Percentiles rank a stretch among this genome's conserved stretches.
Conservation (phyloP, 2,113 vertebrate species). For the Apodemus speciosus region DNA sequence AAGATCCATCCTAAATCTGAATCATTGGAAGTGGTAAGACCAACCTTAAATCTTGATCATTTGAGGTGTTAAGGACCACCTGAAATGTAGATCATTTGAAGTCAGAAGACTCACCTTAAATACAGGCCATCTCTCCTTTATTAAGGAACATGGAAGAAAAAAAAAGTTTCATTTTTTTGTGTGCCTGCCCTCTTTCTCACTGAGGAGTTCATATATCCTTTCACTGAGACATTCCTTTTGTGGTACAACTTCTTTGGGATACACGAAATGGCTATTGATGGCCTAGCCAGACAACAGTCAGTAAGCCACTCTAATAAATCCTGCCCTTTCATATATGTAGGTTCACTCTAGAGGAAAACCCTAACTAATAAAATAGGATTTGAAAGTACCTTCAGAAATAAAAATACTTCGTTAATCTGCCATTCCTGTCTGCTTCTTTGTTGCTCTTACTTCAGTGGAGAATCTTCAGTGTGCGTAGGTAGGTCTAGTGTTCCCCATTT, state of each 20-base stretch:
- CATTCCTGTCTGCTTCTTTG: not conserved
- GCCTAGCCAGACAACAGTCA: not conserved
- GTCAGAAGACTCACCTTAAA: not conserved
- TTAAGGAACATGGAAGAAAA: not conserved
- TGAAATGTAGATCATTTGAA: not conserved
- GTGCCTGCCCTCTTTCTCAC: too few species aligned
- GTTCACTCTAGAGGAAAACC: not conserved
- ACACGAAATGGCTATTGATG: not conserved
- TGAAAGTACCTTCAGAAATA: constrained; percentile 6
- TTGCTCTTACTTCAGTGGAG: not conserved
- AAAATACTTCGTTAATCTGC: not conserved
- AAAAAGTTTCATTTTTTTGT: not conserved
- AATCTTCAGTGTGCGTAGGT: not conserved
- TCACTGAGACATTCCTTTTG: not conserved
- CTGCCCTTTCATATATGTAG: not conserved
- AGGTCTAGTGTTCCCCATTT: not conserved
- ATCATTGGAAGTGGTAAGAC: not conserved
- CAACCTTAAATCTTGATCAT: not conserved
- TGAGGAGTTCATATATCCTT: not conserved
- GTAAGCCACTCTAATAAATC: not conserved
- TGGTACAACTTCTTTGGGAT: not conserved
- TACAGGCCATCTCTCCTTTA: not conserved
- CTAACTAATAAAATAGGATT: not conserved
- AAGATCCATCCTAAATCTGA: not conserved
- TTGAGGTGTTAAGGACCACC: not conserved